Base-by-base conservation (phyloP, 64 coral and sea anemone genomes). In the Pachyseris speciosa region DNA sequence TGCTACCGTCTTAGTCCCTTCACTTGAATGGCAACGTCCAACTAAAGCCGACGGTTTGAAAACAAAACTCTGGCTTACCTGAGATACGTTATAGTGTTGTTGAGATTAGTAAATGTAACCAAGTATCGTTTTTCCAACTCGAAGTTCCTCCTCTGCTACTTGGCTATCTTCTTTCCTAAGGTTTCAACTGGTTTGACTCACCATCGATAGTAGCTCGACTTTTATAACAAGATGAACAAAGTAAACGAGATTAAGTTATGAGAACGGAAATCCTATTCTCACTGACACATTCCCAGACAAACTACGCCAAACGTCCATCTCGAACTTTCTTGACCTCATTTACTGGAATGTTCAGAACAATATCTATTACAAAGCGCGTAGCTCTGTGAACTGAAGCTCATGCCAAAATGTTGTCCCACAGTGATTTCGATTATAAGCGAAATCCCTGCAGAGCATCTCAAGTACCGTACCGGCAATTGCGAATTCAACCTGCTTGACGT, bases 261-360 rank as follows among this genome's bases (percentile, higher is more conserved):
- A 57, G 16, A 37, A 8, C 55, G 77, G 77, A 81, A 20, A 81
- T 81, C 77, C 77, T 37, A 7, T 81, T 9, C 52, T 7, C 20
- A 31, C 52, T 22, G 33, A 37, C 52, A 34, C 77, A 81, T 81
- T 81, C 77, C 77, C 7, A 80, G 75, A 80, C 52, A 25, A 25
- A 31, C 32, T 61, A 9, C 77, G 77, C 34, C 34, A 39, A 32
- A 81, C 77, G 51, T 41, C 7, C 29, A 9, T 38, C 53, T 26
- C 52, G 77, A 81, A 61, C 77, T 40, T 63, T 64, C 77, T n/a
- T 37, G 77, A 81, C 77, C 76, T 19, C 11, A 71, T 71, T 8
- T 36, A 45, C 51, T 81, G 52, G 77, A 81, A 61, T 63, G 31
- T 61, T 61, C 50, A 55, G 15, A 12, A 55, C 15, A 17, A 19